A percentile compares a stretch with the other conserved stretches of the same genome.
Evolutionary conservation across 2,888 invertebrate genomes (phyloP).

Genomic region (Pammene aurita): DNA sequence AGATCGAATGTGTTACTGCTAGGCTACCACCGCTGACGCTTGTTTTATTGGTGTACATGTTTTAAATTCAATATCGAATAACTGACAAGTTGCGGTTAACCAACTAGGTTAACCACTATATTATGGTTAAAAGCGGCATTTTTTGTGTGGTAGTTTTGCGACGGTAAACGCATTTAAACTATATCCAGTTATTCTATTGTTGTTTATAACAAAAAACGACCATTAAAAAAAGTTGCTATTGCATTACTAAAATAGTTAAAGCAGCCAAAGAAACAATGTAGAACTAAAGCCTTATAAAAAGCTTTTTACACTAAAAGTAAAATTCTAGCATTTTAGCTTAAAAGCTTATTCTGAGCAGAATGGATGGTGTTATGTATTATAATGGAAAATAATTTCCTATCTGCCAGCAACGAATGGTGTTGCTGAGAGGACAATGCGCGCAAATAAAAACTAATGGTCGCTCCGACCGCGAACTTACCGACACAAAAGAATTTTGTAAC

Average conservation of each 20-base stretch:
- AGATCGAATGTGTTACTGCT: no score
- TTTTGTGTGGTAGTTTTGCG: no score
- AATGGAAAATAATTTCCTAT: slow-evolving; percentile 70
- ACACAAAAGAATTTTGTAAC: slow-evolving; percentile 60
- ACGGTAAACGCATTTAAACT: no score
- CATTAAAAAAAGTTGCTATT: slow-evolving; percentile 8
- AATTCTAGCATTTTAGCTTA: slow-evolving; percentile 40
- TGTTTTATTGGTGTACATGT: no score
- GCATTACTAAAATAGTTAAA: slow-evolving; percentile 18
- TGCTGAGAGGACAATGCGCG: slow-evolving; percentile 62
- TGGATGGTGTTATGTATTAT: slow-evolving; percentile 47
- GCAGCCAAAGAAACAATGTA: slow-evolving; percentile 28
- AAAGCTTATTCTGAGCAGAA: slow-evolving; percentile 36
- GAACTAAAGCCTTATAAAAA: slow-evolving; percentile 26
- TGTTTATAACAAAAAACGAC: background rate
- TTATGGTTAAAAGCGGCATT: no score
- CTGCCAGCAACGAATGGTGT: slow-evolving; percentile 54
- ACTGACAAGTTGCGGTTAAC: no score
- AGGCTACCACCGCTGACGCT: no score
- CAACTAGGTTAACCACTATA: no score
- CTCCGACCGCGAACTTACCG: slow-evolving; percentile 49
- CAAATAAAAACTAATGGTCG: slow-evolving; percentile 74
- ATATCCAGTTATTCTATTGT: no score
- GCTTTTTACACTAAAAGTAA: slow-evolving; percentile 32
- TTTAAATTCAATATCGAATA: no score